Evolutionary conservation across 2,888 invertebrate genomes (phyloP).

Genomic region (Barypeithes pellucidus): DNA sequence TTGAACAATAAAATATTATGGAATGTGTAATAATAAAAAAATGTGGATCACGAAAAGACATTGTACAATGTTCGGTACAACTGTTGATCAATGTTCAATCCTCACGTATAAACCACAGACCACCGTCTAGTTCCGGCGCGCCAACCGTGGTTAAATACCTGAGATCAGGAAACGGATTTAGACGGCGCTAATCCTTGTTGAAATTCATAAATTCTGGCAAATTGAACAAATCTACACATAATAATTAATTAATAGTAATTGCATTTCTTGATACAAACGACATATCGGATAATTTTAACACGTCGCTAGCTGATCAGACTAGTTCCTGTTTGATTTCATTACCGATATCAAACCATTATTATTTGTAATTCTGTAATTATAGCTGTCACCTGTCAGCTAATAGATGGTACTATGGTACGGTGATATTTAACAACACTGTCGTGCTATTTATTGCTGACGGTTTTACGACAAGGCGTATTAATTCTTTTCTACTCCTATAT

Average conservation of each 20-base stretch:
- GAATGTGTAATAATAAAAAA: too few relatives aligned
- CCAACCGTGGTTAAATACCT: conserved; percentile 9
- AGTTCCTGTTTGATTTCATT: conserved; percentile 6
- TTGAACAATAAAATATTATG: too few relatives aligned
- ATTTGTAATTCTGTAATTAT: conserved; percentile 4
- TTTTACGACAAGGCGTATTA: not conserved
- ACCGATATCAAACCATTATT: not conserved
- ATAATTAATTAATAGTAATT: conserved; percentile 4
- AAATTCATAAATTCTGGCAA: conserved; percentile 28
- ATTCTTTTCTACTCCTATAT: too few relatives aligned
- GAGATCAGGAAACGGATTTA: conserved; percentile 28
- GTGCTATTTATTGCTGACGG: too few relatives aligned
- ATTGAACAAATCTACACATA: not conserved
- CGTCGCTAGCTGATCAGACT: conserved; percentile 9
- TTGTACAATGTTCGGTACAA: conserved; percentile 8
- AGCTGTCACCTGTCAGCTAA: conserved; percentile 9
- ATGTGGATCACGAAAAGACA: too few relatives aligned
- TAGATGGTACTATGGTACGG: not conserved
- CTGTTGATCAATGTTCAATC: not conserved
- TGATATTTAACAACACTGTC: not conserved
- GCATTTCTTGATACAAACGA: not conserved
- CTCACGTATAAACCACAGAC: not conserved
- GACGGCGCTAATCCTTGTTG: conserved; percentile 16
- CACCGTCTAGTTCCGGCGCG: conserved; percentile 19
- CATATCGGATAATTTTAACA: not conserved